These are phyloP conservation scores for Euborellia annulipes DNA, from an alignment of 1,140 invertebrate genomes.

Conservation along the genomic window DNA sequence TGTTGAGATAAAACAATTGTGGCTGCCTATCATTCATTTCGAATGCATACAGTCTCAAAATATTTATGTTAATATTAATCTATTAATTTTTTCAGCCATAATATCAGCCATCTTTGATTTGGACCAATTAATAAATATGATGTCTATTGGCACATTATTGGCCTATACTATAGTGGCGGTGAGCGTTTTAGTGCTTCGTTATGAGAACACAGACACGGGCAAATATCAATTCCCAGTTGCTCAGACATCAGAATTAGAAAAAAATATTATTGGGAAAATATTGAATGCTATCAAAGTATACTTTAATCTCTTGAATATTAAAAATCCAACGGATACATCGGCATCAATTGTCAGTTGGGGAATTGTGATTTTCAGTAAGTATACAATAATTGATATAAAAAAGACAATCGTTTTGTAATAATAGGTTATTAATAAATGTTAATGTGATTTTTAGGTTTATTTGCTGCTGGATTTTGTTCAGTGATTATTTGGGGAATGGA, in stretches of 20 bases:
- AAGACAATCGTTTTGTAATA: too few species aligned
- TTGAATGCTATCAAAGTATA: too few species aligned
- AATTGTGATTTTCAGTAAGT: constrained; percentile 11
- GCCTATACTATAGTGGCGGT: constrained; percentile 12
- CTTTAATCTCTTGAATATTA: constrained; percentile 8
- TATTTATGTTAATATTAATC: too few species aligned
- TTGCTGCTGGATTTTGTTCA: constrained; percentile 20
- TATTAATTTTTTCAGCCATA: too few species aligned
- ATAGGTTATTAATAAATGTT: too few species aligned
- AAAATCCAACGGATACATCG: constrained; percentile 7
- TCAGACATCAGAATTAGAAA: background rate
- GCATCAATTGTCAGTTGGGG: constrained; percentile 2
- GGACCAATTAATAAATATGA: constrained; percentile 1
- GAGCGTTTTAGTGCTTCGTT: constrained; percentile 12
- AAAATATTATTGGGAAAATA: background rate
- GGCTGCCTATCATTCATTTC: too few species aligned
- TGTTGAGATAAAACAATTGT: too few species aligned
- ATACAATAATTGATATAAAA: background rate
- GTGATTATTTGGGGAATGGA: constrained; percentile 18
- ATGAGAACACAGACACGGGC: constrained; percentile 1
- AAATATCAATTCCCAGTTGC: constrained; percentile 4
- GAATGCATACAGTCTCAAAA: too few species aligned
- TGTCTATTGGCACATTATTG: constrained; percentile 3
- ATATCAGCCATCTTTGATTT: too few species aligned
- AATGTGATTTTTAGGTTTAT: constrained; percentile 12